A percentile compares a stretch with the other conserved stretches of the same genome.
These are phyloP conservation scores for Noctua fimbriata DNA, from an alignment of 2,888 invertebrate species.

Conservation along the genomic window DNA sequence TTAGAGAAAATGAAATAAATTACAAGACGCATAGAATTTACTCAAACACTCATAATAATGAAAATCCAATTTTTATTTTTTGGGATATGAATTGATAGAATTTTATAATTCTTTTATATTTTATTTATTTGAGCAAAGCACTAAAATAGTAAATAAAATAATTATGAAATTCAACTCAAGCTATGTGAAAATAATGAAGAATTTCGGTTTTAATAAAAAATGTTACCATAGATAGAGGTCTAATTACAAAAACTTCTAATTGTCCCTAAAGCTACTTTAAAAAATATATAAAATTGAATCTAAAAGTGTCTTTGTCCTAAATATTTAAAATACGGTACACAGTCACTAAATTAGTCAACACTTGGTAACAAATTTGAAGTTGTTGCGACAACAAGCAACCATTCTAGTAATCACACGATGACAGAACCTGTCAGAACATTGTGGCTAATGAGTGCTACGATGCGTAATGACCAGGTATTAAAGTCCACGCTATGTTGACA, in stretches of 20 bases:
- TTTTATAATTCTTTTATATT: no score
- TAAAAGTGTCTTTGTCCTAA: neutral
- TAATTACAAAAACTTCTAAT: neutral
- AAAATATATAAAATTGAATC: neutral
- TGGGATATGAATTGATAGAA: no score
- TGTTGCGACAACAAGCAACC: neutral
- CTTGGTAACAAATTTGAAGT: slow-evolving; percentile 8
- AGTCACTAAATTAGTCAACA: slow-evolving; percentile 4
- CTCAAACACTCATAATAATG: no score
- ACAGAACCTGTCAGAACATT: slow-evolving; percentile 11
- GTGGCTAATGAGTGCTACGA: slow-evolving; percentile 17
- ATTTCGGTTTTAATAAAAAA: neutral
- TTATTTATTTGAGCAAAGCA: no score
- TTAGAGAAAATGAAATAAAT: no score
- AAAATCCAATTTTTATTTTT: no score
- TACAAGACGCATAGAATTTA: no score
- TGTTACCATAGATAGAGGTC: neutral
- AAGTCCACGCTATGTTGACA: slow-evolving; percentile 19
- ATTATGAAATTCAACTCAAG: no score
- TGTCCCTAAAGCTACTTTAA: neutral
- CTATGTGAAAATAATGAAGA: neutral
- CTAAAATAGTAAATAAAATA: no score
- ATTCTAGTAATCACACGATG: slow-evolving; percentile 27
- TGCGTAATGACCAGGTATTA: slow-evolving; percentile 24
- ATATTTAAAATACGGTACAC: neutral